Evolutionary conservation across 2,113 vertebrate genomes (phyloP), one percentile per base, ranked within the genome.

Genomic region (Nothocercus julius): DNA sequence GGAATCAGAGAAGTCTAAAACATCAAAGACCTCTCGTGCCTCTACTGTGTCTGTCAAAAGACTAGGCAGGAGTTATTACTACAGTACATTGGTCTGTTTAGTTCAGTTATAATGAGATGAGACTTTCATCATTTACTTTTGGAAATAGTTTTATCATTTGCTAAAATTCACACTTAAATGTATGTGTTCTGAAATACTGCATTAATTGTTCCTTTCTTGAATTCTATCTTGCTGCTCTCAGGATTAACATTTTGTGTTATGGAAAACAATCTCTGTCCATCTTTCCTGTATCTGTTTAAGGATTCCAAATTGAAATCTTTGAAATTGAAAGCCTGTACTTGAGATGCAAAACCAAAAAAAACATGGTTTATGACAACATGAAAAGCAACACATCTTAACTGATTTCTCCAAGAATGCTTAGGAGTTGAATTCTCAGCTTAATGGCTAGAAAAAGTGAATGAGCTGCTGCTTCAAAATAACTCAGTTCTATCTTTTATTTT

Each of bases 91-190:
- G 85, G 73, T 69, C 93, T 90, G 76, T 66, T 95, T 95, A 88
- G 73, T 75, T 96, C 83, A 86, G 53, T 38, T 84, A 72, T 79
- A 93, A 82, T 86, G 80, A 94, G 85, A 90, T 61, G 58, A 86
- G 34, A 66, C 80, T 96, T 95, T 96, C 87, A 96, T 95, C 72
- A 82, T 85, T 80, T 85, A 80, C 17, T 75, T 87, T 61, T n/a
- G 40, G 87, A 94, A 92, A 45, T 8, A 68, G 51, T 74, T 96
- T 79, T 59, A 91, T 92, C 19, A 70, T 79, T 61, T 82, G 66
- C 62, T 86, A 49, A 92, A 73, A 75, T 72, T 81, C 51, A 83
- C 51, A 84, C 32, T 63, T 83, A 77, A 74, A 24, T 83, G 40
- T 44, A 83, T 85, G 73, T 89, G n/a, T 44, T 53, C 53, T 64